phyloP scores from a whole-genome alignment of 2,888 invertebrate genomes.

The Tipula unca region DNA sequence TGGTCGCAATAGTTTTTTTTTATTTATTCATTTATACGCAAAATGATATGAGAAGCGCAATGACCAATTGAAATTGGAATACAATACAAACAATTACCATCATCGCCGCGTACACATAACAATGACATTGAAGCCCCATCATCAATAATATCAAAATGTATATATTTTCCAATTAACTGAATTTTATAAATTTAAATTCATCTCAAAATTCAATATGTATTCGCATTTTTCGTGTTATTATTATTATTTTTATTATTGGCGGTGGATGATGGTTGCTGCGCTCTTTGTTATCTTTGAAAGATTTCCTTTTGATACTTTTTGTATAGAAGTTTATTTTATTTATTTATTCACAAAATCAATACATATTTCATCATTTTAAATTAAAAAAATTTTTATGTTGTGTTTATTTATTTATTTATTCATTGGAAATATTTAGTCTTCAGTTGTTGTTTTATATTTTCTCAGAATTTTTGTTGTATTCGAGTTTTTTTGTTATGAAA shows the following conservation, averaged over 20 bases:
- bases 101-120: background rate
- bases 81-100: background rate
- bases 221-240: background rate
- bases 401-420: background rate
- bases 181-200: slow-evolving; percentile 2
- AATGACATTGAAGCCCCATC: background rate
- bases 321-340: background rate
- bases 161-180: background rate
- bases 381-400: background rate
- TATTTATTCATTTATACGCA: background rate
- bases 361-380: slow-evolving; percentile 14
- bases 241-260: background rate
- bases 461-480: background rate
- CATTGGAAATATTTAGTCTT: background rate
- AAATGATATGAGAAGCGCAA: background rate
- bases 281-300: slow-evolving; percentile 8
- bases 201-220: background rate
- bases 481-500: background rate
- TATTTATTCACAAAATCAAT: background rate
- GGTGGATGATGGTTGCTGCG: background rate
- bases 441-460: background rate
- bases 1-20: too few relatives aligned
- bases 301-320: background rate
- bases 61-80: background rate
- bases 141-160: background rate